phyloP scores from a whole-genome alignment of 2,888 invertebrate species.

The Trisateles emortualis region DNA sequence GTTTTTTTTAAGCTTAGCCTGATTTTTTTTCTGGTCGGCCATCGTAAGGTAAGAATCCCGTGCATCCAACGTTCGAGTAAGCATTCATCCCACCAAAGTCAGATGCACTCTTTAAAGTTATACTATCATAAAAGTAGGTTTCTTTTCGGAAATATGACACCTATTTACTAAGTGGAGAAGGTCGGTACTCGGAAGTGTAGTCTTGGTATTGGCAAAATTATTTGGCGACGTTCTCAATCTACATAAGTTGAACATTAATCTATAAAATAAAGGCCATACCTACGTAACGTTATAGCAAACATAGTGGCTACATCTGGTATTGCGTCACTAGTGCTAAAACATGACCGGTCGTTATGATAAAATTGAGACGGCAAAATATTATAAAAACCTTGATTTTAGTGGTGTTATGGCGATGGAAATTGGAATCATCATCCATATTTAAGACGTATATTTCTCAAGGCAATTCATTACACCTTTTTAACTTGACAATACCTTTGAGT shows the following conservation, averaged over 20 bases:
- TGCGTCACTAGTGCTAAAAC: slow-evolving; percentile 46
- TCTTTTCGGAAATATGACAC: background rate
- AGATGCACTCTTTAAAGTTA: no score
- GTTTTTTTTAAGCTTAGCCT: no score
- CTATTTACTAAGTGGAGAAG: background rate
- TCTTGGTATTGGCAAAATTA: slow-evolving; percentile 7
- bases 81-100: no score
- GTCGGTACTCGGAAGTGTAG: slow-evolving; percentile 4
- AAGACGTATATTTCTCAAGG: no score
- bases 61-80: no score
- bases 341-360: slow-evolving; percentile 42
- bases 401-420: background rate
- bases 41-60: no score
- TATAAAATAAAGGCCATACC: slow-evolving; percentile 27
- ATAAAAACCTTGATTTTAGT: slow-evolving; percentile 16
- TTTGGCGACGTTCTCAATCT: slow-evolving; percentile 22
- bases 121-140: no score
- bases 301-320: slow-evolving; percentile 40
- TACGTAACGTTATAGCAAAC: slow-evolving; percentile 34
- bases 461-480: no score
- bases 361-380: slow-evolving; percentile 32
- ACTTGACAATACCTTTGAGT: no score
- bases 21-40: no score
- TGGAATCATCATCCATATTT: background rate
- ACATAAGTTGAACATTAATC: slow-evolving; percentile 26